A percentile compares a stretch with the other conserved stretches of the same genome.
Conservation (phyloP, 2,888 invertebrate genomes). For the Caenorhabditis sulstoni region DNA sequence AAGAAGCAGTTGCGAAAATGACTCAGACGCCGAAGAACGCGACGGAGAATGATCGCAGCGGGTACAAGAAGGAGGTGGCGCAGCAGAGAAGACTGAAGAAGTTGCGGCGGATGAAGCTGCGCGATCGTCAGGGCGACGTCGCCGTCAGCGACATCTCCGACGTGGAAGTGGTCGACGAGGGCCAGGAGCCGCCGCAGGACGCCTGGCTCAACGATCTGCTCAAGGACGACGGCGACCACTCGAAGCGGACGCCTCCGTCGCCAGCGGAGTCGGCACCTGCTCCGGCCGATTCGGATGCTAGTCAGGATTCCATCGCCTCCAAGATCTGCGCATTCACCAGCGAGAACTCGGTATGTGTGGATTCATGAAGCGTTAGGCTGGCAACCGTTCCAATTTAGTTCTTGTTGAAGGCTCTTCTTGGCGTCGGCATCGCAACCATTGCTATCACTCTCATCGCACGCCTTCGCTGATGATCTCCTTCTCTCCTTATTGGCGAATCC, state of each 20-base stretch:
- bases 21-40: conserved; percentile 4
- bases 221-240: conserved; percentile 26
- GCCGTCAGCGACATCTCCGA: conserved; percentile 45
- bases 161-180: conserved; percentile 29
- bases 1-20: neutral
- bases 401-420: conserved; percentile 40
- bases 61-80: conserved; percentile 40
- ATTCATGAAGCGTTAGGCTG: neutral
- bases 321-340: conserved; percentile 38
- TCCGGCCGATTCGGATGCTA: neutral
- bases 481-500: no score
- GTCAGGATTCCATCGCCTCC: neutral
- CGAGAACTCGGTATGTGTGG: conserved; percentile 27
- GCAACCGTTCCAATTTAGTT: conserved; percentile 6
- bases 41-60: no score
- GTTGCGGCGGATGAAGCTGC: conserved; percentile 31
- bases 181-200: conserved; percentile 32
- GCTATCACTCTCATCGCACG: conserved; percentile 33
- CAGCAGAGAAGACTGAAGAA: conserved; percentile 29
- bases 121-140: conserved; percentile 42
- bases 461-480: conserved; percentile 24
- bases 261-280: neutral
- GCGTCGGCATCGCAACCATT: conserved; percentile 41
- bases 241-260: no score
- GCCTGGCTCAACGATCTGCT: conserved; percentile 53